phyloP scores from a whole-genome alignment of 2,888 invertebrate species.

The Dynastes grantii region DNA sequence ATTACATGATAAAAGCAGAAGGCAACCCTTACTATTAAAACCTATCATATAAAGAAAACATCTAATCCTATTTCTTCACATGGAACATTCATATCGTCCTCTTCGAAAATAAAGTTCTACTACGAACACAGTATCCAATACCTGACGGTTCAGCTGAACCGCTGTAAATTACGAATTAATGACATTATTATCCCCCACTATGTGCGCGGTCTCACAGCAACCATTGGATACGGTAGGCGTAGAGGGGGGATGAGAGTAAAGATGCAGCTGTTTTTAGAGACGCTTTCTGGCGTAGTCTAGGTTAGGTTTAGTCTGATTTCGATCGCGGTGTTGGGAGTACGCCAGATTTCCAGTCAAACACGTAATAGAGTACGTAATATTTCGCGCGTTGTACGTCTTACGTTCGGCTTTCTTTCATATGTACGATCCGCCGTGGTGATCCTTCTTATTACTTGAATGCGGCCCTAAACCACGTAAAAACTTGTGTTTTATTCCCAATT shows the following conservation, averaged over 20 bases:
- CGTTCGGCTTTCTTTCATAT: background rate
- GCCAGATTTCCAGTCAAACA: conserved; percentile 1
- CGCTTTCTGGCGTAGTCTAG: conserved; percentile 34
- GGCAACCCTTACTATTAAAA: no score
- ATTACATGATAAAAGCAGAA: no score
- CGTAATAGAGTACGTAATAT: background rate
- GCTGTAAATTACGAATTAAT: conserved; percentile 70
- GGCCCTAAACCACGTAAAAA: background rate
- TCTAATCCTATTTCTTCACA: no score
- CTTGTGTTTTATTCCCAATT: background rate
- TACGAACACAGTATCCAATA: conserved; percentile 51
- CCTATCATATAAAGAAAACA: no score
- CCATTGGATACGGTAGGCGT: conserved; percentile 48
- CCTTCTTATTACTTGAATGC: background rate
- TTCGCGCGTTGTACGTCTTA: background rate
- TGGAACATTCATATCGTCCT: no score
- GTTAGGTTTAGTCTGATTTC: conserved; percentile 47
- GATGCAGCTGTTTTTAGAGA: conserved; percentile 65
- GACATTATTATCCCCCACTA: conserved; percentile 69
- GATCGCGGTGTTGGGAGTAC: conserved; percentile 18
- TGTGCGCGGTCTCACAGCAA: conserved; percentile 51
- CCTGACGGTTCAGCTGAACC: conserved; percentile 66
- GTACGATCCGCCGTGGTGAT: background rate
- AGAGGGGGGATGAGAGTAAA: conserved; percentile 51
- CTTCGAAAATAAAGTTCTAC: background rate